Base-by-base conservation (phyloP, 2,113 vertebrate genomes). In the Stomatorhinus ivindoensis region DNA sequence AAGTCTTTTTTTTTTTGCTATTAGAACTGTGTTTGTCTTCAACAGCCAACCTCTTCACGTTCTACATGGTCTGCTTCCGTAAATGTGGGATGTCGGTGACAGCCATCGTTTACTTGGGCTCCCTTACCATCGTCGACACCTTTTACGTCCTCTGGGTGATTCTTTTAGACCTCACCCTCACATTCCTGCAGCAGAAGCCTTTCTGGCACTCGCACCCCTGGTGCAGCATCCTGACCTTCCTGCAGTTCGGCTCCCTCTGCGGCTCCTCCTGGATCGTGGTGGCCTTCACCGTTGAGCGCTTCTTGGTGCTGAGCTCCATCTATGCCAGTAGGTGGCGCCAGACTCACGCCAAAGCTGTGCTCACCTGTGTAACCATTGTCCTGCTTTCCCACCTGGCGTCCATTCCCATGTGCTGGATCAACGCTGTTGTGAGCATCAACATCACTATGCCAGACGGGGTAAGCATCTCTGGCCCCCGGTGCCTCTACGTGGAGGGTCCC, bases 241-340 rank as follows among this genome's bases (percentile, higher is more conserved):
- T 96, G 88, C 95, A 96, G 93, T 95, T 94, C 2, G 95, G 95
- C 0, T 92, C 94, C 0, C 92, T 96, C 46, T 95, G 93, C 92
- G 95, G 95, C 90, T 96, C 96, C 27, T 95, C 94, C 55, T 96
- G 96, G 96, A 94, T 96, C 0, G 95, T 96, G 53, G 95, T 95
- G 90, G 94, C 93, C 44, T 96, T 96, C 90, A 96, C 96, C 91
- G 92, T 96, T 0, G 96, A 96, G 90, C 95, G 96, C 44, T 96
- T 95, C 92, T 91, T 95, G 6, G 95, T 94, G 19, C 94, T 96
- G 5, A 92, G 94, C 58, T 93, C 91, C 90, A 93, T 92, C 0
- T n/a, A 76, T 0, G 90, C 91, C 90, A 94, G 92, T 65, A 93
- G 91, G 90, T 93, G 92, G 84, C 92, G 94, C 82, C 42, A 24